Evolutionary conservation across 1,140 invertebrate genomes (phyloP).

Genomic region (Adoxophyes honmai): DNA sequence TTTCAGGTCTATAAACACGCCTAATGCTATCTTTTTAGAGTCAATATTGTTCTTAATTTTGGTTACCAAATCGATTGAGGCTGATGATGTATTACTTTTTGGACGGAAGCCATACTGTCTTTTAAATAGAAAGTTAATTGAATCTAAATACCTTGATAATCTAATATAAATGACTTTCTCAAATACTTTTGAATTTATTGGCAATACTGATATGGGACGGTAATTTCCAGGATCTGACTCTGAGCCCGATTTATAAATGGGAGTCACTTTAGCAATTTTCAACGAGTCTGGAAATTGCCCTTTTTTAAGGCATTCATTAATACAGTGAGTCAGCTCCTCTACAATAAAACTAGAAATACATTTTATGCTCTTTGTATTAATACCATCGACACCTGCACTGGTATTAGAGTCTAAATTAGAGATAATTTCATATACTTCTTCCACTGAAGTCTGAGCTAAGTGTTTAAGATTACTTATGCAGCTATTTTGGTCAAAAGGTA

Average conservation of each 20-base stretch:
- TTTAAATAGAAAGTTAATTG: background rate
- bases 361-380: background rate
- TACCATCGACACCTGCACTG: background rate
- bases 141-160: background rate
- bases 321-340: background rate
- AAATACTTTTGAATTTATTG: background rate
- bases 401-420: background rate
- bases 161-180: conserved; percentile 2
- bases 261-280: background rate
- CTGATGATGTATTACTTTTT: background rate
- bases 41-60: background rate
- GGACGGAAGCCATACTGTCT: background rate
- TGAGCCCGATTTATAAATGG: background rate
- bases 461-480: background rate
- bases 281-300: background rate
- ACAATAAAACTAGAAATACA: background rate
- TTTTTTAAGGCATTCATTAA: background rate
- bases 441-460: background rate
- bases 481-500: background rate
- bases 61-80: background rate
- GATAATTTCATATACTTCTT: background rate
- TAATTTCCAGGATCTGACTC: background rate
- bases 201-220: background rate
- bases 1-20: background rate
- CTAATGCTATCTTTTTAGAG: background rate